A percentile compares a stretch with the other conserved stretches of the same genome.
Evolutionary conservation across 2,888 invertebrate genomes (phyloP).

Genomic region (Galerucella pusilla): DNA sequence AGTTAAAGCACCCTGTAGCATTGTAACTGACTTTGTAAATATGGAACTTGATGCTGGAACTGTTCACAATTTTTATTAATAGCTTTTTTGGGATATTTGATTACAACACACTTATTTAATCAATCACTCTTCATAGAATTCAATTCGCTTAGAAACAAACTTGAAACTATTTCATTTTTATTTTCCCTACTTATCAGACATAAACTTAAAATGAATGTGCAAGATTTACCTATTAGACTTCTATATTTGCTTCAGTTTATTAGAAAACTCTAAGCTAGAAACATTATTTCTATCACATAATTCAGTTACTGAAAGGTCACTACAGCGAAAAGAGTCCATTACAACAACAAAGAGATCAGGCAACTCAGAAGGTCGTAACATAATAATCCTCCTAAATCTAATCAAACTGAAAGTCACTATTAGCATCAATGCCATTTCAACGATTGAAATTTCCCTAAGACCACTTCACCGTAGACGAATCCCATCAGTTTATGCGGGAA

Average conservation of each 20-base stretch:
- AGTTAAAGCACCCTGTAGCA: too few species aligned
- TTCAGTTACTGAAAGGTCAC: background rate
- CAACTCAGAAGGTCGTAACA: constrained; percentile 11
- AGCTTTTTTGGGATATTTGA: too few species aligned
- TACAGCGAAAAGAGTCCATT: background rate
- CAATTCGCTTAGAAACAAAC: too few species aligned
- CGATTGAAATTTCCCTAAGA: constrained; percentile 35
- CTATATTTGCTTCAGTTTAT: background rate
- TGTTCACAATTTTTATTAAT: too few species aligned
- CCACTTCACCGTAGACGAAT: constrained; percentile 26
- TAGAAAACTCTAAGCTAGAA: background rate
- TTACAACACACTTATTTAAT: too few species aligned
- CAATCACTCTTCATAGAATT: too few species aligned
- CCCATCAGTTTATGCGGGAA: constrained; percentile 39
- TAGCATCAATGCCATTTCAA: constrained; percentile 31
- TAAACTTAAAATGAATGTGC: too few species aligned
- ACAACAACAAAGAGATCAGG: constrained; percentile 8
- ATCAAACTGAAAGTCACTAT: constrained; percentile 32
- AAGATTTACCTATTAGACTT: too few species aligned
- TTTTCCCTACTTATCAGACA: too few species aligned
- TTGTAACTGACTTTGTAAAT: too few species aligned
- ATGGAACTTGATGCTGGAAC: too few species aligned
- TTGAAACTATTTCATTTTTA: too few species aligned
- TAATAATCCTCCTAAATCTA: constrained; percentile 23
- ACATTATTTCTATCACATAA: background rate